Evolutionary conservation across 2,797 vertebrate genomes (phyloP), one percentile per base, ranked within the genome.

Genomic region (Glossophaga mutica): DNA sequence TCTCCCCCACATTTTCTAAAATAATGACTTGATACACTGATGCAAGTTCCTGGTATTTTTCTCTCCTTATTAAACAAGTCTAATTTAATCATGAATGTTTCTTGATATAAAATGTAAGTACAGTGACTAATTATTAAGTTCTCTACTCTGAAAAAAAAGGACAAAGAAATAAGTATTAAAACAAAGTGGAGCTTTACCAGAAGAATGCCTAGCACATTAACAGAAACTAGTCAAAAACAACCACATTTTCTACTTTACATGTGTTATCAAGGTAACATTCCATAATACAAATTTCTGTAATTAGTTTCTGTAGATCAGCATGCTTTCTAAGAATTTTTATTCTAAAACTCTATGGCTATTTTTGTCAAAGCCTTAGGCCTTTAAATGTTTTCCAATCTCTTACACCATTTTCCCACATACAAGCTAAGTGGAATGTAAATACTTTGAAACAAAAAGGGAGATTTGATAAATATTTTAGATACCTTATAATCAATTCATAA

Each of bases 41-140:
- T 74, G 14, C 9, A 87, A 93, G 76, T 95, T 97, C 46, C 52
- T 71, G 34, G 24, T 85, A 84, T 79, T 96, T 97, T 87, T 83
- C 29, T 85, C 90, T 92, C 65, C 87, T 82, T 59, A 67, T 71
- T 57, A 84, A 92, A 70, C 16, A 67, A 70, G 16, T 50, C 89
- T 26, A 76, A 76, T 5, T 62, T 42, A 93, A 92, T 73, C 7
- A n/a, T 87, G 34, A 94, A 29, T 79, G 46, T 78, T 91, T 81
- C 68, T 70, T 84, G 29, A 93, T 78, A 48, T 90, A 96, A 93
- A 92, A 90, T 78, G 4, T 62, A 96, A 90, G 18, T 37, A 93
- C 32, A 93, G 2, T 85, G 16, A 65, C 34, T 96, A 94, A 87
- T 90, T 77, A 90, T 65, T 89, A 90, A 78, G 22, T 76, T 94